These are phyloP conservation scores for Gerris lacustris DNA, from an alignment of 2,888 invertebrate genomes.

Conservation along the genomic window DNA sequence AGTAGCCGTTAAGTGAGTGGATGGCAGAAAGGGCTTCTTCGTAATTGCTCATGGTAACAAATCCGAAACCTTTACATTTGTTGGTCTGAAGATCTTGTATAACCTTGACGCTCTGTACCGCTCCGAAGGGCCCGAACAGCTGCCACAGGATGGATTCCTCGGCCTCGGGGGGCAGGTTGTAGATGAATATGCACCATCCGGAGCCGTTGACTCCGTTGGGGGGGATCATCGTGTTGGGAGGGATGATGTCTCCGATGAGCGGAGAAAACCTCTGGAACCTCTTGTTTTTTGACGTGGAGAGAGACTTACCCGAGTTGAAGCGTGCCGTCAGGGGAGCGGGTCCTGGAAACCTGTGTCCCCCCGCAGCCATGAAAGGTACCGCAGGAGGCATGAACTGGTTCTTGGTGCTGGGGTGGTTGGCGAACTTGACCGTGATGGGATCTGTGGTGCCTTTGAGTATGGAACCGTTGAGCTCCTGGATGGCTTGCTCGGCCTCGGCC, in stretches of 20 bases:
- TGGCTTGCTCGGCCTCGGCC: conserved; percentile 76
- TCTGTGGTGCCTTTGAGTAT: conserved; percentile 75
- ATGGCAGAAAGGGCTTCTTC: conserved; percentile 94
- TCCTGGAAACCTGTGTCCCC: conserved; percentile 42
- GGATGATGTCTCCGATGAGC: conserved; percentile 54
- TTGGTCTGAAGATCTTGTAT: conserved; percentile 88
- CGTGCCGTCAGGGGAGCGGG: conserved; percentile 63
- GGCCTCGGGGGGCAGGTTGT: conserved; percentile 82
- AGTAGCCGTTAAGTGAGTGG: conserved; percentile 90
- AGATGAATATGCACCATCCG: conserved; percentile 87
- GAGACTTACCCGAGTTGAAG: conserved; percentile 67
- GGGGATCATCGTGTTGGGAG: conserved; percentile 62
- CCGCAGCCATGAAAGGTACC: not conserved
- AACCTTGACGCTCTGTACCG: conserved; percentile 93
- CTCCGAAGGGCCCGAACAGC: conserved; percentile 93
- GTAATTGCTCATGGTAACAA: conserved; percentile 97
- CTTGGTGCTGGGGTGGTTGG: conserved; percentile 79
- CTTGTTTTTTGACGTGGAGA: conserved; percentile 66
- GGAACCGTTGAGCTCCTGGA: conserved; percentile 77
- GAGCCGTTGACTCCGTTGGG: conserved; percentile 75
- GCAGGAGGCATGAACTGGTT: conserved; percentile 62
- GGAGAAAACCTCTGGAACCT: conserved; percentile 76
- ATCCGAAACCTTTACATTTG: conserved; percentile 97
- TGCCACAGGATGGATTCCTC: conserved; percentile 88
- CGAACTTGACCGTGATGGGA: conserved; percentile 84